A percentile compares a stretch with the other conserved stretches of the same genome.
These are phyloP conservation scores for Nipponacmea schrenckii DNA, from an alignment of 2,888 invertebrate species.

Conservation along the genomic window DNA sequence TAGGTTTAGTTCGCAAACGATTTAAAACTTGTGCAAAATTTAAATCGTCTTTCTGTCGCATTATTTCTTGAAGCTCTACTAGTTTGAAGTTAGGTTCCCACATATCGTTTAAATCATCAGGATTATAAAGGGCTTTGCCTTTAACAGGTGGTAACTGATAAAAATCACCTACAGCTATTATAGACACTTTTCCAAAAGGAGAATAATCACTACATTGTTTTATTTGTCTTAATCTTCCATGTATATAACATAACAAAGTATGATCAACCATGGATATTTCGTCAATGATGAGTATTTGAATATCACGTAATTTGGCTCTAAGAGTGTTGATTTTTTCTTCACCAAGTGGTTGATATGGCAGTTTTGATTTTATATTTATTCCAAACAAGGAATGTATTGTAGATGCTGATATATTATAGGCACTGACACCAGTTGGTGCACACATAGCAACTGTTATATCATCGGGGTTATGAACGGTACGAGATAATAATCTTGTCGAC, in stretches of 20 bases:
- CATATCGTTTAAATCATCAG: not conserved
- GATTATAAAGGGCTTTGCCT: not conserved
- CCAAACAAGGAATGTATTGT: conserved; percentile 10
- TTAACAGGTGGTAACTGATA: conserved; percentile 22
- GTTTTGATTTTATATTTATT: not conserved
- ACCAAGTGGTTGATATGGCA: conserved; percentile 15
- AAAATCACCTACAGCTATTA: conserved; percentile 20
- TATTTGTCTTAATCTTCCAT: conserved; percentile 21
- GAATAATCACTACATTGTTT: conserved; percentile 11
- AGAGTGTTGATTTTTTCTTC: conserved; percentile 12
- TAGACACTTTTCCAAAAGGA: conserved; percentile 15
- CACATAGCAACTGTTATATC: conserved; percentile 16
- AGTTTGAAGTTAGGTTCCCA: conserved; percentile 16
- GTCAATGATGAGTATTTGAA: conserved; percentile 20
- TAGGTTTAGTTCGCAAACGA: conserved; percentile 9
- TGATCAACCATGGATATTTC: conserved; percentile 21
- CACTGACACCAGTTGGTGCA: not conserved
- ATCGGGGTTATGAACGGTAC: conserved; percentile 1
- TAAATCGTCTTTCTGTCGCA: conserved; percentile 12
- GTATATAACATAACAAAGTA: conserved; percentile 12
- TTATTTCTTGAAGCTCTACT: conserved; percentile 14
- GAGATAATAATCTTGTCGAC: conserved; percentile 11
- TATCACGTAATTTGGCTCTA: conserved; percentile 5
- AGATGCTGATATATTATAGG: conserved; percentile 3
- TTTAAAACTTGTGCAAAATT: conserved; percentile 17